These are phyloP conservation scores for Dallia pectoralis DNA, from an alignment of 2,797 vertebrate genomes.

Conservation along the genomic window DNA sequence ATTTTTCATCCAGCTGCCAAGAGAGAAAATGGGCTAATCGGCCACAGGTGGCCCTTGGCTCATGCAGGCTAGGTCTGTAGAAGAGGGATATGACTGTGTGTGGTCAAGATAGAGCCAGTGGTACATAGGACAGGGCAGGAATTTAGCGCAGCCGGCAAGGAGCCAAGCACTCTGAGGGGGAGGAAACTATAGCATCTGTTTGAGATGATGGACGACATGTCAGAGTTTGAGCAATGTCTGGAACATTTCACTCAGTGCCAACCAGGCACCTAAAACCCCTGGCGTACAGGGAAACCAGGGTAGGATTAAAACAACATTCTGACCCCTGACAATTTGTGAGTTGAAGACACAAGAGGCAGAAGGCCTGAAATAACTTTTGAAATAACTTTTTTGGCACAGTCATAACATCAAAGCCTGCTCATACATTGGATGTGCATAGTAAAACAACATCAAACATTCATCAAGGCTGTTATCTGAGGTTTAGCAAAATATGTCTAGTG, in stretches of 20 bases:
- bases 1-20: conserved; percentile 52
- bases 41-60: conserved; percentile 46
- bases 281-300: conserved; percentile 22
- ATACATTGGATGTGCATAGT: conserved; percentile 12
- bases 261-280: conserved; percentile 8
- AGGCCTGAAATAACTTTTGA: conserved; percentile 36
- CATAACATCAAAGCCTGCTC: conserved; percentile 1
- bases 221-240: conserved; percentile 23
- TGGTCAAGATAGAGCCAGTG: conserved; percentile 33
- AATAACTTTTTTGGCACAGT: conserved; percentile 25
- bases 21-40: conserved; percentile 59
- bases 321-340: conserved; percentile 30
- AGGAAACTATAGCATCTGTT: conserved; percentile 26
- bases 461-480: conserved; percentile 17
- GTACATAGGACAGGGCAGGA: background rate
- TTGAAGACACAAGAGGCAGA: background rate
- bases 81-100: conserved; percentile 30
- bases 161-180: conserved; percentile 6
- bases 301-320: conserved; percentile 13
- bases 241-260: conserved; percentile 34
- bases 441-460: background rate
- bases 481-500: background rate
- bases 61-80: conserved; percentile 38
- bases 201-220: conserved; percentile 29
- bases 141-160: background rate